Base-by-base conservation (phyloP, 2,113 vertebrate species). In the Nycticorax nycticorax region DNA sequence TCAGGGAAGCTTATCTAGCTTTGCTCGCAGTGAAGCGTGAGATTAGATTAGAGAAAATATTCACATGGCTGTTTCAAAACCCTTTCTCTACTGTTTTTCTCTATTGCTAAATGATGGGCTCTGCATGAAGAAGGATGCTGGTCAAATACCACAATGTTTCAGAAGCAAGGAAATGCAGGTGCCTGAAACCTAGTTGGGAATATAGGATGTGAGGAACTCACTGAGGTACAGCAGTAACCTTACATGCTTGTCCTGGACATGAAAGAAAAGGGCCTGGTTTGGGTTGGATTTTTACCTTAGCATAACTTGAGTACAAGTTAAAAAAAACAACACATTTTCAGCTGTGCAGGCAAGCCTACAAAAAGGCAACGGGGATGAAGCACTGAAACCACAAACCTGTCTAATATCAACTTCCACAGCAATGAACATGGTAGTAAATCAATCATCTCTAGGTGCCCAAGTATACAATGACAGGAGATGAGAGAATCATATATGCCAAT, bases 41-140 rank as follows among this genome's bases (percentile, higher is more conserved):
- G 71, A 90, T 90, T 73, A 82, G 64, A 81, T 75, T 81, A 73
- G 78, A 85, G 50, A 85, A 95, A 88, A 83, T 85, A 93, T 74
- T 88, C 72, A 83, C 28, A 13, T 4, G 45, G 27, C 45, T 88
- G 14, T 88, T 91, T 93, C 88, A 66, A 76, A 92, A 50, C 69
- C 8, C n/a, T 77, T 85, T 76, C 71, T 81, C 27, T 56, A 8
- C 20, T 73, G 48, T 37, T 88, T 87, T 57, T 55, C 68, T 55
- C 39, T 53, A 9, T 37, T 76, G 32, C 26, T 89, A 59, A 93
- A 74, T 62, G 62, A 66, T 21, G 28, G 22, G 41, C 26, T 82
- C 27, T 50, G 5, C 22, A 59, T 22, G n/a, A 90, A 55, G 50
- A 45, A 77, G 37, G 32, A 45, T 47, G 18, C 8, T 77, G n/a